Base-by-base conservation (phyloP, 2,113 vertebrate species). In the Puntigrus tetrazona region DNA sequence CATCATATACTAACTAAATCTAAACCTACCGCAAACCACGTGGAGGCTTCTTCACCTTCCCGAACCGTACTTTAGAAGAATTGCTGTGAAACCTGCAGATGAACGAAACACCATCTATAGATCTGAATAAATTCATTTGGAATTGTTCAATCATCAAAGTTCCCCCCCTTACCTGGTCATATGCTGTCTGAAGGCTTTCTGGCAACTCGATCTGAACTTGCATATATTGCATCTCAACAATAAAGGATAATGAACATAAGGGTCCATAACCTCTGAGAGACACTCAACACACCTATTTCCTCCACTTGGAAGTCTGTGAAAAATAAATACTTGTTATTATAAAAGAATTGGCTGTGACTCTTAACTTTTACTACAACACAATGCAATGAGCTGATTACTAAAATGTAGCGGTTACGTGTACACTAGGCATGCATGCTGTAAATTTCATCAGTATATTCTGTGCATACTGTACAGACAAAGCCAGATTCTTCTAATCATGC, bases 121-220 rank as follows among this genome's bases (percentile, higher is more conserved):
- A 63, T 65, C n/a, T 45, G 6, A 29, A 16, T 69, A 41, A 7
- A 16, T 29, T 74, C 38, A 67, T 18, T 7, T 55, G 27, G 1
- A 70, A 84, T 27, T 77, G 11, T 1, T 4, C 10, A 63, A 82
- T 11, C 0, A 55, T 45, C 22, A 55, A 45, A 16, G 27, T 20
- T n/a, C n/a, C 52, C 41, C n/a, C 16, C 36, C 79, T 94, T 91
- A 99, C 98, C 94, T 96, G 92, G 96, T 94, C 97, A 98, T 97
- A 83, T 99, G 98, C 89, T 97, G 96, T 78, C 95, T 95, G 65
- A 97, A 97, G 65, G 97, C 94, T 89, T 96, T 95, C 92, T 96
- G 97, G 92, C 97, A 99, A 90, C 96, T 97, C 57, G 97, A 98
- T 84, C 94, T 94, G 89, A 97, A 99, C 91, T 94, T 96, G 94